Conservation (phyloP, 2,888 invertebrate species). For the Lottia scabra region DNA sequence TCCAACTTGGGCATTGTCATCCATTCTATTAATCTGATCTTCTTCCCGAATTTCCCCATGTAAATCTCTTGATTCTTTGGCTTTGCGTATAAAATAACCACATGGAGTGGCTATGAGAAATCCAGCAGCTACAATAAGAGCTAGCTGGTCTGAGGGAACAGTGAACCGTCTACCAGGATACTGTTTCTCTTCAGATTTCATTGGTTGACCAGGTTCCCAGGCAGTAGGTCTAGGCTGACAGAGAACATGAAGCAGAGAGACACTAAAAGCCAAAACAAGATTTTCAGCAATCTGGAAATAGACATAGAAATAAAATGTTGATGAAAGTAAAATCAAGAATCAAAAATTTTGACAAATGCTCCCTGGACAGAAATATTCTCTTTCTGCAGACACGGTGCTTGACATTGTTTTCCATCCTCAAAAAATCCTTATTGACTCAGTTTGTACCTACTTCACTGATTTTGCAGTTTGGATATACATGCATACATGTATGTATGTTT, state of each 20-base stretch:
- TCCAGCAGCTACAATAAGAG: constrained; percentile 70
- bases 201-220: constrained; percentile 46
- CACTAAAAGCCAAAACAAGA: constrained; percentile 69
- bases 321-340: too few species aligned
- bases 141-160: constrained; percentile 54
- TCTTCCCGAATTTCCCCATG: constrained; percentile 10
- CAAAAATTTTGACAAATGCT: too few species aligned
- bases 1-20: not conserved
- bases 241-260: constrained; percentile 70
- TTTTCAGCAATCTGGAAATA: constrained; percentile 62
- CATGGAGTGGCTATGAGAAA: constrained; percentile 66
- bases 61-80: constrained; percentile 26
- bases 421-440: too few species aligned
- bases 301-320: too few species aligned
- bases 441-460: too few species aligned
- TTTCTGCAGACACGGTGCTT: too few species aligned
- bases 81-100: constrained; percentile 51
- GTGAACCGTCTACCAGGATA: not conserved
- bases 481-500: too few species aligned
- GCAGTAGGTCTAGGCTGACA: constrained; percentile 69
- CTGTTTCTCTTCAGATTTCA: constrained; percentile 22
- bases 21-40: not conserved
- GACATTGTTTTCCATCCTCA: too few species aligned
- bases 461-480: too few species aligned
- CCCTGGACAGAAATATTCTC: too few species aligned